A percentile compares a stretch with the other conserved stretches of the same genome.
phyloP scores from a whole-genome alignment of 1,140 invertebrate genomes.

The Cyrtorhinus lividipennis region DNA sequence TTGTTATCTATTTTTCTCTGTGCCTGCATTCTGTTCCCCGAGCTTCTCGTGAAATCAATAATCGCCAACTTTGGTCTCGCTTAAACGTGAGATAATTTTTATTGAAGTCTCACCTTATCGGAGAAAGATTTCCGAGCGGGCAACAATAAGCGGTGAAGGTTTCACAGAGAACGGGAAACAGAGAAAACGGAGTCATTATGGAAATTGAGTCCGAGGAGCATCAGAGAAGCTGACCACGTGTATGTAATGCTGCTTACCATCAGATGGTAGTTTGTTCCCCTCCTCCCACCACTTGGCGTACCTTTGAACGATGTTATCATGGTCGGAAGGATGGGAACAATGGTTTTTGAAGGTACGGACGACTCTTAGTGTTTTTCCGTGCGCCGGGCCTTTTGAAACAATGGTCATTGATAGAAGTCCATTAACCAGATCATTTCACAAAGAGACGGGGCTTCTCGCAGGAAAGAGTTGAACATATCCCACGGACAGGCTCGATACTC shows the following conservation, averaged over 20 bases:
- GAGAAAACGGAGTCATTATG: too few species aligned
- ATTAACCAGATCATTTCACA: neutral
- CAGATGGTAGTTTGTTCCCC: neutral
- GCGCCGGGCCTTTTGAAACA: neutral
- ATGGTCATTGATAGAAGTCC: neutral
- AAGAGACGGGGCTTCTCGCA: neutral
- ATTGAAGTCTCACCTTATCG: too few species aligned
- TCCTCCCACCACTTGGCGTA: neutral
- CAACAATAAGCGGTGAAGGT: too few species aligned
- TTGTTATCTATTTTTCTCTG: too few species aligned
- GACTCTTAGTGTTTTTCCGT: neutral
- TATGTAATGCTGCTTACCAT: neutral
- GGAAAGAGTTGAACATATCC: neutral
- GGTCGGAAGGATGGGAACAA: neutral
- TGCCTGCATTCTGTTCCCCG: too few species aligned
- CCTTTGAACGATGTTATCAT: neutral
- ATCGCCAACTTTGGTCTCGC: too few species aligned
- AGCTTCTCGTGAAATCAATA: too few species aligned
- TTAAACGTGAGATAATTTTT: too few species aligned
- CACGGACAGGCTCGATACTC: neutral
- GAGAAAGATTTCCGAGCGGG: too few species aligned
- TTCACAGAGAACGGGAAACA: too few species aligned
- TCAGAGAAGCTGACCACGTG: neutral
- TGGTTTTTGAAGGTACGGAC: neutral
- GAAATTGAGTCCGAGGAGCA: neutral